Evolutionary conservation across 2,888 invertebrate species (phyloP), one percentile per base, ranked within the genome.

Genomic region (Dasysyrphus albostriatus): DNA sequence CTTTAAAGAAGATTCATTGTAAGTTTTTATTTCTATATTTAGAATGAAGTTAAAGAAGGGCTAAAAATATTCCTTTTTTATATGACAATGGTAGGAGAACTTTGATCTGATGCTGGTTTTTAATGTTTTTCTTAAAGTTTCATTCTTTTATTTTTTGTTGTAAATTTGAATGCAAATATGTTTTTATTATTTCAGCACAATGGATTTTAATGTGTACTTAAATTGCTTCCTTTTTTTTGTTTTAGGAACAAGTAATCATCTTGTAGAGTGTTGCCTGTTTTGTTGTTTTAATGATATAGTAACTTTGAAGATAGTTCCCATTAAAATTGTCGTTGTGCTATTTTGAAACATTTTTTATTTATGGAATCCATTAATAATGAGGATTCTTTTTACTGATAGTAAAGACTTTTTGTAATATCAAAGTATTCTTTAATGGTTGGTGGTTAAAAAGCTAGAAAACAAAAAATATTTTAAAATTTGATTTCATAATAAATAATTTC

Each of bases 301-400:
- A 16, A n/a, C 32, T 42, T 44, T 44, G 42, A n/a, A n/a, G n/a
- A 65, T 65, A 65, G 63, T 63, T 65, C 0, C 32, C 63, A 65
- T 32, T 63, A 42, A 63, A 65, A 44, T 47, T 65, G n/a, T 65
- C 3, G 63, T 44, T 65, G 63, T 65, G 14, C 63, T 65, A 65
- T 65, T 44, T 65, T 61, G 19, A 3, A 24, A 24, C 24, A 47
- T 65, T 44, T 65, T 44, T 65, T 16, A 65, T 65, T 65, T 47
- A 65, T 65, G 47, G 44, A n/a, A 65, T 44, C 44, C 63, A 65
- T 65, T 65, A 65, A 44, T n/a, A 32, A 29, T 44, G 63, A 32
- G 47, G 44, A 65, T 65, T n/a, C n/a, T n/a, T n/a, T n/a, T n/a
- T n/a, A n/a, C n/a, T n/a, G n/a, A n/a, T n/a, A n/a, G n/a, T n/a